These are phyloP conservation scores for Drosophila multiciliata DNA, from an alignment of 2,888 invertebrate species.

Conservation along the genomic window DNA sequence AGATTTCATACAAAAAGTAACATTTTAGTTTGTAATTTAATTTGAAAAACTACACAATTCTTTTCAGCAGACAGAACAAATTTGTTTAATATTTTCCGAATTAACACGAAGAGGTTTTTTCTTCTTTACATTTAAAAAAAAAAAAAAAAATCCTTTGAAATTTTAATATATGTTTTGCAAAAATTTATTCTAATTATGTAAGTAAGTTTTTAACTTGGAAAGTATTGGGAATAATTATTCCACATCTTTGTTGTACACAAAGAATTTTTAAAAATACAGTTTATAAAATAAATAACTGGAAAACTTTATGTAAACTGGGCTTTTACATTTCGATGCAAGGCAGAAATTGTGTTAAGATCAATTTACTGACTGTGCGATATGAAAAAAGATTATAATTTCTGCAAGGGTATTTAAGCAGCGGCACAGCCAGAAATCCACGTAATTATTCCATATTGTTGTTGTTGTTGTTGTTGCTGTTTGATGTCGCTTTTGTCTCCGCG, in stretches of 20 bases:
- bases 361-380: background rate
- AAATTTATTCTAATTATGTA: background rate
- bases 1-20: too few species aligned
- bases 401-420: slow-evolving; percentile 13
- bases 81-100: background rate
- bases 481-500: slow-evolving; percentile 38
- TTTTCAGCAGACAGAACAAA: background rate
- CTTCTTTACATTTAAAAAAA: background rate
- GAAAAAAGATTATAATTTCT: background rate
- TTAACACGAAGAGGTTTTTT: background rate
- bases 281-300: background rate
- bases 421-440: background rate
- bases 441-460: slow-evolving; percentile 21
- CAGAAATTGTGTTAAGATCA: background rate
- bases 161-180: background rate
- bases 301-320: background rate
- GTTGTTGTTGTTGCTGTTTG: slow-evolving; percentile 21
- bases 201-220: background rate
- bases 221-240: background rate
- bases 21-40: too few species aligned
- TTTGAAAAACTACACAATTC: too few species aligned
- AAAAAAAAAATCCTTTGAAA: background rate
- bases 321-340: background rate
- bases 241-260: background rate
- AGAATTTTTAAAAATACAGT: background rate